phyloP scores from a whole-genome alignment of 2,888 invertebrate species.

The Cremastobaeus sp. region DNA sequence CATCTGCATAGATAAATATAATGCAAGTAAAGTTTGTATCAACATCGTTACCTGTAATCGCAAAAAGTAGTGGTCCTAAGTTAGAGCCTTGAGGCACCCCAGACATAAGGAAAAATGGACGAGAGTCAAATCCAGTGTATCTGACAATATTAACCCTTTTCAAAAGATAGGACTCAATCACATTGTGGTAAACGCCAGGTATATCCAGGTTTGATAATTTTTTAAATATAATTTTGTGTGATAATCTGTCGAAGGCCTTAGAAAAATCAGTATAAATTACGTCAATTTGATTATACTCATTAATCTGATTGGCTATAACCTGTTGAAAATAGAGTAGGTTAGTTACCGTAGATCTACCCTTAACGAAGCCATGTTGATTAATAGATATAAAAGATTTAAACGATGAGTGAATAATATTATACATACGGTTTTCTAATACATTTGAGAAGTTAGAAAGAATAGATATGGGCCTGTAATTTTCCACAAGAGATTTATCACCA shows the following conservation, averaged over 20 bases:
- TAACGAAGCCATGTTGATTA: conserved; percentile 8
- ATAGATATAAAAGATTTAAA: background rate
- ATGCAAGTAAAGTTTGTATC: background rate
- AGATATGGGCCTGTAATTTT: conserved; percentile 4
- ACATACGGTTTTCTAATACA: conserved; percentile 4
- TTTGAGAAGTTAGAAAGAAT: conserved; percentile 13
- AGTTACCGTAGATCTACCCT: conserved; percentile 1
- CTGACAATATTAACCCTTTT: background rate
- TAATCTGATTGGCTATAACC: background rate
- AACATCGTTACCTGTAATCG: background rate
- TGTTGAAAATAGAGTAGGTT: conserved; percentile 4
- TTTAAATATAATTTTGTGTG: background rate
- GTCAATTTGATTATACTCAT: conserved; percentile 2
- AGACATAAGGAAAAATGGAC: background rate
- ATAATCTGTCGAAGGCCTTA: conserved; percentile 8
- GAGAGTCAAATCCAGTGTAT: background rate
- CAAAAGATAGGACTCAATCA: background rate
- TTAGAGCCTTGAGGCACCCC: conserved; percentile 11
- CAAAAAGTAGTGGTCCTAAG: conserved; percentile 3
- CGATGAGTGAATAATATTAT: background rate
- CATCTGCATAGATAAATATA: conserved; percentile 6
- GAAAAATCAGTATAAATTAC: conserved; percentile 8
- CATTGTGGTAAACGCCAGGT: background rate
- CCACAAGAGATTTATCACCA: background rate
- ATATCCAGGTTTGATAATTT: background rate